Evolutionary conservation across 2,797 vertebrate genomes (phyloP).

Genomic region (Sebastes flavidus): DNA sequence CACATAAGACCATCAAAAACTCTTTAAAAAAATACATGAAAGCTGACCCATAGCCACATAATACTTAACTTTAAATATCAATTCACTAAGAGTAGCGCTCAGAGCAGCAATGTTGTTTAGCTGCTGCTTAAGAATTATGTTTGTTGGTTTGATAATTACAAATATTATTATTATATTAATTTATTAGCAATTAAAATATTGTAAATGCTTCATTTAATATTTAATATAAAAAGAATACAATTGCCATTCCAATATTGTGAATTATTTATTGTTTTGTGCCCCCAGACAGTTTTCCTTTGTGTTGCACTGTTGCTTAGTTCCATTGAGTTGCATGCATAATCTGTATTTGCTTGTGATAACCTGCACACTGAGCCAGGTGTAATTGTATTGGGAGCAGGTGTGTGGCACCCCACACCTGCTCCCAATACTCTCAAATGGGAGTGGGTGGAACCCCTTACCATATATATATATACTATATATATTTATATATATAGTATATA

Average conservation of each 20-base stretch:
- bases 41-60: background rate
- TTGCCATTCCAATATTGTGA: too few relatives aligned
- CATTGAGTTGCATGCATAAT: background rate
- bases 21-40: background rate
- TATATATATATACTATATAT: too few relatives aligned
- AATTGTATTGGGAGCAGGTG: too few relatives aligned
- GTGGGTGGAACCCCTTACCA: too few relatives aligned
- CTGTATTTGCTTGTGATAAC: background rate
- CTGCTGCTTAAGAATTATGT: background rate
- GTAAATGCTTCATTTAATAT: background rate
- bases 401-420: too few relatives aligned
- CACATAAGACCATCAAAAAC: background rate
- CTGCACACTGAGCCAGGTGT: background rate
- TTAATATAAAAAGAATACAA: background rate
- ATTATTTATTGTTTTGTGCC: background rate
- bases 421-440: too few relatives aligned
- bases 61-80: background rate
- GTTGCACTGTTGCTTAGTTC: background rate
- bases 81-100: background rate
- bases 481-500: too few relatives aligned
- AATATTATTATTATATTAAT: background rate
- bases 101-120: background rate
- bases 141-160: background rate
- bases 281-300: background rate
- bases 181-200: background rate